These are phyloP conservation scores for Piaya cayana DNA, from an alignment of 2,113 vertebrate species.

Conservation along the genomic window DNA sequence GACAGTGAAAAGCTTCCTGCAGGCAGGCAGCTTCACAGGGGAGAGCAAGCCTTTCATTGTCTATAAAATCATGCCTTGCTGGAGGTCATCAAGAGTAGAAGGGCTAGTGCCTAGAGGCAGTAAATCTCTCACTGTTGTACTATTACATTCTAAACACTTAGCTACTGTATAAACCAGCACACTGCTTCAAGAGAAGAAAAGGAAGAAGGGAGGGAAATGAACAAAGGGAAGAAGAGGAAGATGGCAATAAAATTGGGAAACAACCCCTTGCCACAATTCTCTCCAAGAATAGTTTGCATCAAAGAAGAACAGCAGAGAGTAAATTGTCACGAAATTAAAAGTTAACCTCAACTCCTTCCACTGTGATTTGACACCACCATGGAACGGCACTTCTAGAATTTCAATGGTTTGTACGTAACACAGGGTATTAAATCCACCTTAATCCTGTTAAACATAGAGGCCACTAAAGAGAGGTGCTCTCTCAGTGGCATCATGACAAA, in stretches of 20 bases:
- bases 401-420: constrained; percentile 22
- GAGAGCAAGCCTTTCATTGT: constrained; percentile 50
- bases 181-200: constrained; percentile 30
- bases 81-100: constrained; percentile 56
- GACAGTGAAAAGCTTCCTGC: constrained; percentile 58
- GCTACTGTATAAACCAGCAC: constrained; percentile 31
- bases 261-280: not conserved
- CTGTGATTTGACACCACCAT: constrained; percentile 49
- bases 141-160: constrained; percentile 51
- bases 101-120: constrained; percentile 46
- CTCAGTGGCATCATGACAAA: constrained; percentile 23
- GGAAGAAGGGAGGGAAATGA: not conserved
- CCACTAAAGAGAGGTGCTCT: constrained; percentile 9
- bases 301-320: constrained; percentile 14
- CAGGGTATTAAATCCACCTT: constrained; percentile 49
- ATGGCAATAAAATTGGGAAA: constrained; percentile 2
- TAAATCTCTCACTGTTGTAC: constrained; percentile 49
- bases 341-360: constrained; percentile 38
- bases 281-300: constrained; percentile 10
- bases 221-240: constrained; percentile 24
- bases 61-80: constrained; percentile 66
- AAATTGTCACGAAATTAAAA: constrained; percentile 3
- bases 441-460: constrained; percentile 55
- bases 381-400: constrained; percentile 31
- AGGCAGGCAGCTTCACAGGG: constrained; percentile 40